Evolutionary conservation across 2,113 vertebrate species (phyloP).

Genomic region (Haemorhous mexicanus): DNA sequence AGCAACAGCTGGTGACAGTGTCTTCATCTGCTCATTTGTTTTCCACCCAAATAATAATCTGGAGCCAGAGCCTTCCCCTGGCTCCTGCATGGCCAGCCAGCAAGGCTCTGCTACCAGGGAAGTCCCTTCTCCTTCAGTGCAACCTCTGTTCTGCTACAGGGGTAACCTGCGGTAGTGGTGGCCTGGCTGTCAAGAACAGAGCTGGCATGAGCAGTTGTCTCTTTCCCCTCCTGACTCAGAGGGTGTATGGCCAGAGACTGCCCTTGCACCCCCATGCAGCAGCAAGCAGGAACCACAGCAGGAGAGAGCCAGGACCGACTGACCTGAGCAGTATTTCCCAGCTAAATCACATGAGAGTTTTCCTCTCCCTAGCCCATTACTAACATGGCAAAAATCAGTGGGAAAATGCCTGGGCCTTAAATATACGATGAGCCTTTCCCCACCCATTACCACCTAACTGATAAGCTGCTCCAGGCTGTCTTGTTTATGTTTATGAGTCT

Average conservation of each 20-base stretch:
- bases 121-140: not conserved
- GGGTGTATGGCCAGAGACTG: not conserved
- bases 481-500: constrained; percentile 33
- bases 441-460: not conserved
- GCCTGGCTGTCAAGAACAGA: not conserved
- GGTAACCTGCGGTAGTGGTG: not conserved
- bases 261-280: not conserved
- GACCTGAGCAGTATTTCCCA: not conserved
- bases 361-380: not conserved
- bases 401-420: not conserved
- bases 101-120: not conserved
- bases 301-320: not conserved
- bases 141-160: not conserved
- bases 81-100: not conserved
- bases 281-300: not conserved
- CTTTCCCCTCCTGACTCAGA: not conserved
- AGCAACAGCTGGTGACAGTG: not conserved
- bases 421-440: not conserved
- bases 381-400: not conserved
- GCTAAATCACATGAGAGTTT: not conserved
- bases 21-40: not conserved
- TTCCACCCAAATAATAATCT: not conserved
- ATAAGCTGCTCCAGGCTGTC: constrained; percentile 6
- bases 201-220: not conserved
- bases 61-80: not conserved